Conservation (phyloP, 2,113 vertebrate species). For the Eurystomus gularis region DNA sequence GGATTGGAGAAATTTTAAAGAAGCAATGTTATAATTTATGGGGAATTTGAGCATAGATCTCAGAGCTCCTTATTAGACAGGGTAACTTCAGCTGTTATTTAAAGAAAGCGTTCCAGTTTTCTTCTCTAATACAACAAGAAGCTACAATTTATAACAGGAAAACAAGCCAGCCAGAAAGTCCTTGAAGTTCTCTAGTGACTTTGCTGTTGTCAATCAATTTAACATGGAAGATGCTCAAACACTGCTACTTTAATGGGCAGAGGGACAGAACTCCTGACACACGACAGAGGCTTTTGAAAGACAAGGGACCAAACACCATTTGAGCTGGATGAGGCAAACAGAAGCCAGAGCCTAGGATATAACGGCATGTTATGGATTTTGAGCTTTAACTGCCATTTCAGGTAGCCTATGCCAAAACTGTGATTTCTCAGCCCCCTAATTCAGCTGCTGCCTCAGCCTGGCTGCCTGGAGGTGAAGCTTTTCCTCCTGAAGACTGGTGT, state of each 20-base stretch:
- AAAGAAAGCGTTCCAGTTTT: background rate
- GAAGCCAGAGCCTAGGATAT: background rate
- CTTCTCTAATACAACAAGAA: background rate
- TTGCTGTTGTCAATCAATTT: background rate
- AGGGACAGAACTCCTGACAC: background rate
- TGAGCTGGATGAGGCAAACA: background rate
- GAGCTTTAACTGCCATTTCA: background rate
- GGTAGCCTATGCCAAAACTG: background rate
- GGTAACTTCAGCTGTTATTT: background rate
- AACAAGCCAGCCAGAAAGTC: slow-evolving; percentile 20
- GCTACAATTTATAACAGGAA: background rate
- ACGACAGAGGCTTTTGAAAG: background rate
- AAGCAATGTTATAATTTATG: background rate
- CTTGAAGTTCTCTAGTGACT: background rate
- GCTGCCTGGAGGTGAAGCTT: background rate
- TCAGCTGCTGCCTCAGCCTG: background rate
- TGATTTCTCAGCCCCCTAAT: background rate
- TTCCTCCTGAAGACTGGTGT: background rate
- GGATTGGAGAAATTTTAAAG: slow-evolving; percentile 12
- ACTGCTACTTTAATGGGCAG: background rate
- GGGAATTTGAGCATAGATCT: background rate
- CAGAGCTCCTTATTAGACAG: background rate
- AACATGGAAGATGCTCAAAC: background rate
- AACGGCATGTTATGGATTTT: background rate
- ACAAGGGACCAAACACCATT: background rate